Conservation (phyloP, 1,140 invertebrate genomes). For the Heliconius nattereri region DNA sequence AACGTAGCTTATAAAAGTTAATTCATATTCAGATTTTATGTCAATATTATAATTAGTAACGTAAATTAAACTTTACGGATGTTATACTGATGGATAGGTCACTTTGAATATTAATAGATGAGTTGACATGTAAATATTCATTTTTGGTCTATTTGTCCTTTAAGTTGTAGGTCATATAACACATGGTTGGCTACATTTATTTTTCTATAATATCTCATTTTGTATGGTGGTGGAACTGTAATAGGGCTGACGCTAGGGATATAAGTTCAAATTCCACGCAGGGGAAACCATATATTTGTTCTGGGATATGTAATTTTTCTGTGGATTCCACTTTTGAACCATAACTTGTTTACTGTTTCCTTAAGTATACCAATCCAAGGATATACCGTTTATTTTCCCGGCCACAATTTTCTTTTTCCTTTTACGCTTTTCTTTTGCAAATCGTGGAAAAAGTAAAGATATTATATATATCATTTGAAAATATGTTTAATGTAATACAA, state of each 20-base stretch:
- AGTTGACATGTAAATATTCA: constrained; percentile 39
- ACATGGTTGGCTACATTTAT: not conserved
- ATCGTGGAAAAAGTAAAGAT: no score
- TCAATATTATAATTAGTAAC: constrained; percentile 19
- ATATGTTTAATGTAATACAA: no score
- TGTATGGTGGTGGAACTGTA: not conserved
- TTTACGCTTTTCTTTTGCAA: no score
- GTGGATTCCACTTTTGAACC: no score
- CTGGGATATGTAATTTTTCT: no score
- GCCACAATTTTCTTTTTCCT: no score
- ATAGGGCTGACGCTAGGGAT: not conserved
- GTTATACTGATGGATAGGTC: constrained; percentile 35
- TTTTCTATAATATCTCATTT: not conserved
- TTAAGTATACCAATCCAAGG: no score
- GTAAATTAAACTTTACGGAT: constrained; percentile 37
- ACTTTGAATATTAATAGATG: constrained; percentile 41
- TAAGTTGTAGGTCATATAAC: constrained; percentile 38
- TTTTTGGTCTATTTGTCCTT: constrained; percentile 41
- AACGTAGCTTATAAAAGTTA: constrained; percentile 5
- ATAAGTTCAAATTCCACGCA: no score
- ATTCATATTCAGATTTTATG: constrained; percentile 16
- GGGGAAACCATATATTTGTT: no score
- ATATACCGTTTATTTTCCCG: no score
- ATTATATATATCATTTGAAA: no score
- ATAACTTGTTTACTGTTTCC: no score